These are phyloP conservation scores for Mesaphorura yosii DNA, from an alignment of 1,140 invertebrate species.

Conservation along the genomic window DNA sequence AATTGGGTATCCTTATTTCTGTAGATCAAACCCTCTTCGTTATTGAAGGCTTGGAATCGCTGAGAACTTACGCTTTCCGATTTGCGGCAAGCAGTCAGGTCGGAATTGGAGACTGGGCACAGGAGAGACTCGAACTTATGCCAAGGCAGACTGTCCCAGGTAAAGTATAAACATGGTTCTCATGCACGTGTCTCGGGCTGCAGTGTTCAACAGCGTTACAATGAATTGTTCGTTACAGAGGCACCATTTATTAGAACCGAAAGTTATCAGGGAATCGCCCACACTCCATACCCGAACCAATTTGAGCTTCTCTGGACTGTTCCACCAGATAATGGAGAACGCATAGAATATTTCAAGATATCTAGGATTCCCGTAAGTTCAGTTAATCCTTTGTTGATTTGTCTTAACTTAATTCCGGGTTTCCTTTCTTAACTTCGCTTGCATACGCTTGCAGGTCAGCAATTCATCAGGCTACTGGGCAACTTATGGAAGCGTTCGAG, in stretches of 20 bases:
- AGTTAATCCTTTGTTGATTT: constrained; percentile 15
- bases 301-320: constrained; percentile 69
- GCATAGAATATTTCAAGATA: constrained; percentile 69
- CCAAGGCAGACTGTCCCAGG: constrained; percentile 43
- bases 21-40: constrained; percentile 45
- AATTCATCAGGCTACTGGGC: too few species aligned
- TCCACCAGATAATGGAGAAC: constrained; percentile 75
- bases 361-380: constrained; percentile 62
- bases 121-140: constrained; percentile 43
- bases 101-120: constrained; percentile 59
- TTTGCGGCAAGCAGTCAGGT: constrained; percentile 75
- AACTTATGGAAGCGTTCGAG: too few species aligned
- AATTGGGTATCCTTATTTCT: constrained; percentile 3
- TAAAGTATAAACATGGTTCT: too few species aligned
- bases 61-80: constrained; percentile 67
- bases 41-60: constrained; percentile 63
- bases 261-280: constrained; percentile 31
- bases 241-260: constrained; percentile 39
- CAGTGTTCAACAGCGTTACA: too few species aligned
- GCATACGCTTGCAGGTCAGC: too few species aligned
- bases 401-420: too few species aligned
- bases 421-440: too few species aligned
- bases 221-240: too few species aligned
- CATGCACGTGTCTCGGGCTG: too few species aligned
- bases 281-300: constrained; percentile 46